These are phyloP conservation scores for Dipodomys stephensi DNA, from an alignment of 2,113 vertebrate species.

Conservation along the genomic window DNA sequence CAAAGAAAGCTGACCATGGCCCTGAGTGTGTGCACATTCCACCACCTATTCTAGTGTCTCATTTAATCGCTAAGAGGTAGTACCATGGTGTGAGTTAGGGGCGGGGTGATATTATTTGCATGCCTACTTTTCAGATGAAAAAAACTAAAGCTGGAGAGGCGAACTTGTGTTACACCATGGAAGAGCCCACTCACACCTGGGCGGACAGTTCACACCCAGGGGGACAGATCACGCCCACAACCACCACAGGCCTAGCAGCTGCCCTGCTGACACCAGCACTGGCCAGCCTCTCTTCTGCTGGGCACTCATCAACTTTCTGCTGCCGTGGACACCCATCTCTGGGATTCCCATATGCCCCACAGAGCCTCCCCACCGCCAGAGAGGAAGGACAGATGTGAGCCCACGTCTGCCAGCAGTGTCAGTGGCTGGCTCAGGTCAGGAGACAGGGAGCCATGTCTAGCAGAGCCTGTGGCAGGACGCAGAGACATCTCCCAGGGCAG, in stretches of 20 bases:
- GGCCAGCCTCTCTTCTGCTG: not conserved
- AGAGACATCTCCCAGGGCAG: no score
- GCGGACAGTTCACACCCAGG: not conserved
- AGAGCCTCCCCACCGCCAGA: not conserved
- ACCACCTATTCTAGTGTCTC: not conserved
- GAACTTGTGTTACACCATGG: not conserved
- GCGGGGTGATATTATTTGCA: not conserved
- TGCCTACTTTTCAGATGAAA: not conserved
- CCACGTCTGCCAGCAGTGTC: not conserved
- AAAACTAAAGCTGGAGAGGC: not conserved
- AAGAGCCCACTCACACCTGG: not conserved
- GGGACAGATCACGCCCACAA: not conserved
- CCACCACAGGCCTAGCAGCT: rapidly evolving
- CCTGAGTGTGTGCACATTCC: not conserved
- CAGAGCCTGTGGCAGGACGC: not conserved
- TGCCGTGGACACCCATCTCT: not conserved
- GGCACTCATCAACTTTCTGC: not conserved
- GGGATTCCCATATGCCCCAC: not conserved
- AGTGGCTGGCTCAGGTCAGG: not conserved
- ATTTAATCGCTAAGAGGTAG: not conserved
- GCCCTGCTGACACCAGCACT: not conserved
- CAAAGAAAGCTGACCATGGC: not conserved
- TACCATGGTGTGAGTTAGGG: rapidly evolving
- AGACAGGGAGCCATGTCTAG: not conserved
- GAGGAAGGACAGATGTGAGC: not conserved